Evolutionary conservation across 2,888 invertebrate genomes (phyloP), one percentile per base, ranked within the genome.

Genomic region (Polydrusus cervinus): DNA sequence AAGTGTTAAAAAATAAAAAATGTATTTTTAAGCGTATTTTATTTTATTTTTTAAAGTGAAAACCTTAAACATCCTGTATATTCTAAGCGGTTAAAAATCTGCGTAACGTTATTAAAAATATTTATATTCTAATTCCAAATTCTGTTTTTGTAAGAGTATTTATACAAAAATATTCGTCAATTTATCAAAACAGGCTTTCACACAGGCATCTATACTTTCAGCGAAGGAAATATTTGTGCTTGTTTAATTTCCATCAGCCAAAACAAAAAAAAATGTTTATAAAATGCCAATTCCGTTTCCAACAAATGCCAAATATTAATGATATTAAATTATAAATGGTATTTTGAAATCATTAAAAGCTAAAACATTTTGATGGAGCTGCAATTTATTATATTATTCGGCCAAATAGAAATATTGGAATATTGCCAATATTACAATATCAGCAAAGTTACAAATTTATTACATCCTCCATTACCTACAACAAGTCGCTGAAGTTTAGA

Each of bases 351-450:
- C 18, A 60, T 60, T 60, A 18, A 38, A 18, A 38, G 38, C 57
- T 16, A 34, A 60, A 60, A 34, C 18, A 38, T 60, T 60, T 38
- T 60, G 57, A 60, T 60, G 38, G 38, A 38, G 38, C 38, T 60
- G 57, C 57, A 60, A 60, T 60, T 60, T 60, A 60, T 60, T 60
- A 60, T 60, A 60, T 60, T 60, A 38, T 67, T 47, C 60, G 16
- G 60, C 69, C 13, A 25, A 53, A 60, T 13, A 38, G 61, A 45
- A 71, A 38, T 53, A 38, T 62, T 71, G 53, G 71, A 71, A 49
- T 64, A 61, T 71, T 71, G 71, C 62, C 71, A 71, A 71, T 25
- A 66, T 66, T 51, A 51, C 61, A 70, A 70, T 71, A 67, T 67
- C 67, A 53, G 67, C 38, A 18, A 51, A 67, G 53, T 67, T 67